Conservation (phyloP, 2,113 vertebrate genomes). For the Hemiscyllium ocellatum region DNA sequence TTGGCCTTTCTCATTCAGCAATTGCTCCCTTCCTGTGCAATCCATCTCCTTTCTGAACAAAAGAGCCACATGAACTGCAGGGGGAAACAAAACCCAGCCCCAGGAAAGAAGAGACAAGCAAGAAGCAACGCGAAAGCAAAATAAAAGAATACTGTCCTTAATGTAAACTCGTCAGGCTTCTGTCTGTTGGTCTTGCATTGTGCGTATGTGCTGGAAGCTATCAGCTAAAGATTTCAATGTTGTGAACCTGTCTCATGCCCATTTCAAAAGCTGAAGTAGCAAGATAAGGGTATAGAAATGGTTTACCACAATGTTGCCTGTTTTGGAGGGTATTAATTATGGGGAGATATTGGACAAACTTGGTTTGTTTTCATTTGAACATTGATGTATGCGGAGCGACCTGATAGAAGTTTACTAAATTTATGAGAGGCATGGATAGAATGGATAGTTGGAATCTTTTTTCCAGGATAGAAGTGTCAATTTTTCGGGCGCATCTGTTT, state of each 20-base stretch:
- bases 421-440: too few species aligned
- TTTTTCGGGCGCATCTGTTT: too few species aligned
- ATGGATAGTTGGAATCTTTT: too few species aligned
- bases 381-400: too few species aligned
- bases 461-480: too few species aligned
- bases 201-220: not conserved
- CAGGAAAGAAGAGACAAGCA: not conserved
- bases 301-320: too few species aligned
- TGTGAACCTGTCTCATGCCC: not conserved
- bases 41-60: not conserved
- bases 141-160: not conserved
- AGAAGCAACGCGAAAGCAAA: not conserved
- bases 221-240: not conserved
- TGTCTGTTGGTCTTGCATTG: not conserved
- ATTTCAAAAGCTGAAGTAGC: not conserved
- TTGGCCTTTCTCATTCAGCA: not conserved
- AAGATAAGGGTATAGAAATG: not conserved
- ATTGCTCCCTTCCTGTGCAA: not conserved
- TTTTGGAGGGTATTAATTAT: too few species aligned
- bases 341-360: too few species aligned
- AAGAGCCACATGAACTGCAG: not conserved
- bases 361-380: too few species aligned
- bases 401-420: too few species aligned
- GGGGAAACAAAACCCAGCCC: not conserved
- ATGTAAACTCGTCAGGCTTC: not conserved